Conservation (phyloP, 2,113 vertebrate genomes). For the Triplophysa rosa region DNA sequence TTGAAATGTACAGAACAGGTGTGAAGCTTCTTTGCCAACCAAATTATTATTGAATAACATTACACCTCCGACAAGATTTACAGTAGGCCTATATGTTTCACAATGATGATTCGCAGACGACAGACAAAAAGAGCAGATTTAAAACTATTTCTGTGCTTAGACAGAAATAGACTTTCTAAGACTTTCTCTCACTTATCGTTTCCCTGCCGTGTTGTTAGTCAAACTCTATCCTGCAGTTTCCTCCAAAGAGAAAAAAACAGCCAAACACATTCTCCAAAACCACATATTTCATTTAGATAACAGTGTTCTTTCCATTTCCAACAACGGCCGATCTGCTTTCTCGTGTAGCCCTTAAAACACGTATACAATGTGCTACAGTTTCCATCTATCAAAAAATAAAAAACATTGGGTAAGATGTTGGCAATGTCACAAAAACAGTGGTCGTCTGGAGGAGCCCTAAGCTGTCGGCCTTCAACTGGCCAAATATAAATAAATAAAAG, state of each 20-base stretch:
- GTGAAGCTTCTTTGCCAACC: neutral
- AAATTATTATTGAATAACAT: neutral
- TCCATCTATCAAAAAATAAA: slow-evolving; percentile 46
- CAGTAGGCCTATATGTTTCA: neutral
- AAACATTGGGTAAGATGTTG: slow-evolving; percentile 19
- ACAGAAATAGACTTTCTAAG: neutral
- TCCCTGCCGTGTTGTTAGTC: slow-evolving; percentile 30
- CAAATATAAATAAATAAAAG: neutral
- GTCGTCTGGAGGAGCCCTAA: slow-evolving; percentile 12
- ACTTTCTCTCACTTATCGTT: slow-evolving; percentile 17
- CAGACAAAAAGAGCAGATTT: neutral
- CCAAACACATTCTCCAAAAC: slow-evolving; percentile 49
- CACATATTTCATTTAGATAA: slow-evolving; percentile 55
- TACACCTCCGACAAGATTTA: neutral
- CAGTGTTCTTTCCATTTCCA: slow-evolving; percentile 49
- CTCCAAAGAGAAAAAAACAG: neutral
- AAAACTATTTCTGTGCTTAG: neutral
- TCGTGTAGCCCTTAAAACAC: neutral
- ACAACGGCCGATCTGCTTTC: slow-evolving; percentile 36
- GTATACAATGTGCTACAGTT: slow-evolving; percentile 44
- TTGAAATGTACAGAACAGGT: neutral
- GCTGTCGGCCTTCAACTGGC: neutral
- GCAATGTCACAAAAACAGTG: slow-evolving; percentile 46
- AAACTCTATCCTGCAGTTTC: slow-evolving; percentile 15
- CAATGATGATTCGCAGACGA: neutral